Base-by-base conservation (phyloP, 2,797 vertebrate genomes). In the Sternarchorhynchus goeldii region DNA sequence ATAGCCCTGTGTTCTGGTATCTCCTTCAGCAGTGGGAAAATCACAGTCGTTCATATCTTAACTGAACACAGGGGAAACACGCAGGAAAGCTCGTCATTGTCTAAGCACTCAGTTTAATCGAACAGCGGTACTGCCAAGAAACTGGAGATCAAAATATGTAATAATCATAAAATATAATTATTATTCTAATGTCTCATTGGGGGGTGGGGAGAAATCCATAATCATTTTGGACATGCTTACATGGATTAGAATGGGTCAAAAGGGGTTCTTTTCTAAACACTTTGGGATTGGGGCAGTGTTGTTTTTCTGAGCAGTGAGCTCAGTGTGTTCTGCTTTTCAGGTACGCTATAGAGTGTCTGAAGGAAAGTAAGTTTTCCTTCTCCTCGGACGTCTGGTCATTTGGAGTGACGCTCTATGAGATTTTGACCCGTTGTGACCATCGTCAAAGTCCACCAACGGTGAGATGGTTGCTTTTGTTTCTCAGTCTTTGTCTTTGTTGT, bases 301-400 rank as follows among this genome's bases (percentile, higher is more conserved):
- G 45, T 50, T 50, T 14, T 12, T 50, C 45, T 50, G 12, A 14
- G 14, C 12, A 14, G 45, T 2, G 12, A 50, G 45, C 10, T 50
- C 14, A 50, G 10, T 10, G 64, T 67, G 70, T 18, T 53, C 63
- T 56, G 2, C 12, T 55, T 81, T 67, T 57, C 71, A 98, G 97
- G 96, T 97, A 97, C 71, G 96, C 97, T 4, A 90, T 96, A 0
- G 97, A 99, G 81, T 98, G 96, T 85, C 91, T 98, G 73, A 95
- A 93, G 86, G 95, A 97, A 55, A 93, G 88, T 71, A 98, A 97
- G 81, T 98, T 98, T 84, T 98, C 95, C 81, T 98, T 95, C 58
- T 87, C 94, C 0, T 98, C 97, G 0, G 97, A 99, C 8, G 90
- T 97, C 29, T 98, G 97, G 96, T 96, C 96, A 1, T 98, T 99